Conservation (phyloP, 2,797 vertebrate genomes). For the Poeciliopsis paucimaculata region DNA sequence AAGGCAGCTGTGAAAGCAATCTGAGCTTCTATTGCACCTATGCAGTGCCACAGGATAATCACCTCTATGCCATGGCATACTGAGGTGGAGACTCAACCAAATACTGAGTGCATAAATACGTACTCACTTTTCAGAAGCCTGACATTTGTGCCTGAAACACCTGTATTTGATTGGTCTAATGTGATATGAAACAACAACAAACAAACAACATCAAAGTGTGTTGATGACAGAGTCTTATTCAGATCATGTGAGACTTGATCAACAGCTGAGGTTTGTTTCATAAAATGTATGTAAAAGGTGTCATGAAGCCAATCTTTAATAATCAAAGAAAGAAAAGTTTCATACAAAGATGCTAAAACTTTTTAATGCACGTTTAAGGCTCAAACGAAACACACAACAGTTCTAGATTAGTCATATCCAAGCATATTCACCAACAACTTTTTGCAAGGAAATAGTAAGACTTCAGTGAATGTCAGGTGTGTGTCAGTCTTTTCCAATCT, state of each 20-base stretch:
- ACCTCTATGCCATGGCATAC: no score
- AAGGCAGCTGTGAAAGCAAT: no score
- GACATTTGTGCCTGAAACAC: no score
- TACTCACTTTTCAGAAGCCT: no score
- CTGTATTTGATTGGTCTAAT: no score
- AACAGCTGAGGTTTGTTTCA: not conserved
- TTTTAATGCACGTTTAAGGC: conserved; percentile 47
- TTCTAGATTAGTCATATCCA: conserved; percentile 41
- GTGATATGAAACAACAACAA: no score
- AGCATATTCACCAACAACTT: conserved; percentile 32
- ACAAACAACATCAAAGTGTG: no score
- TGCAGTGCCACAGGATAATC: no score
- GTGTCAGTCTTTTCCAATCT: conserved; percentile 31
- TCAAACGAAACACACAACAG: conserved; percentile 24
- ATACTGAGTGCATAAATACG: no score
- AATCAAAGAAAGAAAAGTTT: not conserved
- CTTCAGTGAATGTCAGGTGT: conserved; percentile 3
- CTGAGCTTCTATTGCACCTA: no score
- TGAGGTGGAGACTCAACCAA: no score
- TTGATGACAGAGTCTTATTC: no score
- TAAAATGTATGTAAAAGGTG: conserved; percentile 1
- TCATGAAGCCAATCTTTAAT: not conserved
- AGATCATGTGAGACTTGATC: not conserved
- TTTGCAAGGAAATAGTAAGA: conserved; percentile 12
- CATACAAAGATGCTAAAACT: conserved; percentile 21